phyloP scores from a whole-genome alignment of 1,140 invertebrate genomes.

The Metaphire vulgaris region DNA sequence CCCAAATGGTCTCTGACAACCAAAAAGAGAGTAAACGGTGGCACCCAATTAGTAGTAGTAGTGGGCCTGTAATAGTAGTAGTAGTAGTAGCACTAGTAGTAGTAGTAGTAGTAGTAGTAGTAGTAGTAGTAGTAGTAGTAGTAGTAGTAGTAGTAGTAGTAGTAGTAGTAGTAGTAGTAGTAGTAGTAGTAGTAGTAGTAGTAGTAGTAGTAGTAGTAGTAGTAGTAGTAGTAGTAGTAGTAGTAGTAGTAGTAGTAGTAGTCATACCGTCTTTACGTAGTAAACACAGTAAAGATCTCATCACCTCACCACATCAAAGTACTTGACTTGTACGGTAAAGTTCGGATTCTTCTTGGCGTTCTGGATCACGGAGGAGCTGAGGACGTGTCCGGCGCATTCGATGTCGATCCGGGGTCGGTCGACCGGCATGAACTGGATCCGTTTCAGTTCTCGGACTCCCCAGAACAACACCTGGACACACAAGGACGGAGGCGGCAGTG shows the following conservation, averaged over 20 bases:
- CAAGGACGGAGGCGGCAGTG: too few species aligned
- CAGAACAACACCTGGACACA: slow-evolving; percentile 81
- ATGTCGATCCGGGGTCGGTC: slow-evolving; percentile 79
- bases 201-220: slow-evolving; percentile 21
- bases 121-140: slow-evolving; percentile 21
- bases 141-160: slow-evolving; percentile 21
- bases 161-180: slow-evolving; percentile 21
- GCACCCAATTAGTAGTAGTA: too few species aligned
- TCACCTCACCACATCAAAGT: slow-evolving; percentile 69
- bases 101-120: slow-evolving; percentile 21
- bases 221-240: slow-evolving; percentile 21
- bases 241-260: slow-evolving; percentile 19
- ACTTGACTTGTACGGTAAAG: slow-evolving; percentile 67
- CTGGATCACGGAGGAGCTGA: slow-evolving; percentile 71
- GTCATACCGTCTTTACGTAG: too few species aligned
- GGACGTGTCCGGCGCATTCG: slow-evolving; percentile 72
- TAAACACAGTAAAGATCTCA: background rate
- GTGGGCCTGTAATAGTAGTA: too few species aligned
- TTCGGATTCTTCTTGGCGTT: slow-evolving; percentile 82
- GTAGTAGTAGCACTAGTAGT: too few species aligned
- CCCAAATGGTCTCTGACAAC: too few species aligned
- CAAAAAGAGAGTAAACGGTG: too few species aligned
- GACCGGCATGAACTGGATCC: slow-evolving; percentile 73
- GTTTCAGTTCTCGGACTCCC: slow-evolving; percentile 76
- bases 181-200: slow-evolving; percentile 21